Evolutionary conservation across 2,888 invertebrate species (phyloP).

Genomic region (Noctua comes): DNA sequence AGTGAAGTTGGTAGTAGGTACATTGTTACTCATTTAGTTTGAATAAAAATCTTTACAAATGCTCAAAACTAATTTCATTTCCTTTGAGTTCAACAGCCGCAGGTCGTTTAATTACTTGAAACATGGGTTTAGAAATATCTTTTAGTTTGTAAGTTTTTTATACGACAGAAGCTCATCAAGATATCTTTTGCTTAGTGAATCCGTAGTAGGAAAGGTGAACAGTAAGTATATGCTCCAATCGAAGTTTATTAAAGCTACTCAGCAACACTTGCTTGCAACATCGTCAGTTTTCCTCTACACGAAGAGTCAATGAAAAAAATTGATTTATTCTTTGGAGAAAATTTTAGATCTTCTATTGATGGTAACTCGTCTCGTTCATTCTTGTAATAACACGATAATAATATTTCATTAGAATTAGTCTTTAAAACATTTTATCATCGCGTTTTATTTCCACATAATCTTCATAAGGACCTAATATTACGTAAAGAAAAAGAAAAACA

Average conservation of each 20-base stretch:
- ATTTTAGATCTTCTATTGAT: slow-evolving; percentile 14
- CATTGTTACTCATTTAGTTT: background rate
- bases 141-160: background rate
- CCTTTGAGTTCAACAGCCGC: background rate
- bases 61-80: background rate
- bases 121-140: background rate
- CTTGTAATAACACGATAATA: slow-evolving; percentile 21
- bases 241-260: slow-evolving; percentile 18
- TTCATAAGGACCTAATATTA: background rate
- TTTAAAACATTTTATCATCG: background rate
- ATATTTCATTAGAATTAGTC: background rate
- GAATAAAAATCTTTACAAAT: background rate
- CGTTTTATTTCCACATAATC: background rate
- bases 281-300: slow-evolving; percentile 9
- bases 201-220: slow-evolving; percentile 20
- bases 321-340: slow-evolving; percentile 26
- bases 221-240: slow-evolving; percentile 17
- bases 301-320: slow-evolving; percentile 38
- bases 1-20: no score
- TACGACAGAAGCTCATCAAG: background rate
- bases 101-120: background rate
- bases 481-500: background rate
- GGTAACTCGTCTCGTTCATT: slow-evolving; percentile 4
- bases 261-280: slow-evolving; percentile 33
- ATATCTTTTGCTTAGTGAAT: slow-evolving; percentile 5